Conservation (phyloP, 2,888 invertebrate genomes). For the Icerya purchasi region DNA sequence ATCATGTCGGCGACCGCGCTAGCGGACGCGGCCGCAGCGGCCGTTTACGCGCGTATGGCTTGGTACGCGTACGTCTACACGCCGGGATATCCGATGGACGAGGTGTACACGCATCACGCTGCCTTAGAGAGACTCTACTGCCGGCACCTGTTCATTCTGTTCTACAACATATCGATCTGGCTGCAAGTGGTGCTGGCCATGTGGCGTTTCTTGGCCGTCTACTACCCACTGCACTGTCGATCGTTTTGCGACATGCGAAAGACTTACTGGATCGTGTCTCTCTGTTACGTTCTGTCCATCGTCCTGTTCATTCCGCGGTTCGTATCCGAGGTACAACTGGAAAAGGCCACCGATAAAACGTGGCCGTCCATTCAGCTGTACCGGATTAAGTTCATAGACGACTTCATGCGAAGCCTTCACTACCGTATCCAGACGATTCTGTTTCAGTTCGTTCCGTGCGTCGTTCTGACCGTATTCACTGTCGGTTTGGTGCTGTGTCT, state of each 20-base stretch:
- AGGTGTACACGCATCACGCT: background rate
- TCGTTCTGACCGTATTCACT: background rate
- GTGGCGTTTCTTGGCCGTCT: background rate
- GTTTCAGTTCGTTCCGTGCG: background rate
- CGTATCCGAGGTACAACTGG: background rate
- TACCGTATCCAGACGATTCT: background rate
- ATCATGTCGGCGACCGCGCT: background rate
- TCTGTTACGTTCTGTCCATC: background rate
- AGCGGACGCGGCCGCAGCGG: background rate
- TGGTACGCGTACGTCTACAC: background rate
- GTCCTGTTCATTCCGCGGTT: background rate
- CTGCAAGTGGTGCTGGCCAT: background rate
- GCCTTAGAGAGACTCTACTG: background rate
- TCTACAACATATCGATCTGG: background rate
- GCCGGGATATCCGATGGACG: background rate
- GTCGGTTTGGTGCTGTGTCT: background rate
- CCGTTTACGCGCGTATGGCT: background rate
- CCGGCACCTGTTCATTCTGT: background rate
- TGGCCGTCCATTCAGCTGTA: background rate
- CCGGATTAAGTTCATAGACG: background rate
- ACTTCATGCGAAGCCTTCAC: background rate
- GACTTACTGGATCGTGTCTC: background rate
- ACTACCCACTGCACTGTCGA: background rate
- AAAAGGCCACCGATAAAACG: background rate
- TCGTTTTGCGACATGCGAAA: background rate